phyloP scores from a whole-genome alignment of 2,797 vertebrate genomes.

The Avahi laniger region DNA sequence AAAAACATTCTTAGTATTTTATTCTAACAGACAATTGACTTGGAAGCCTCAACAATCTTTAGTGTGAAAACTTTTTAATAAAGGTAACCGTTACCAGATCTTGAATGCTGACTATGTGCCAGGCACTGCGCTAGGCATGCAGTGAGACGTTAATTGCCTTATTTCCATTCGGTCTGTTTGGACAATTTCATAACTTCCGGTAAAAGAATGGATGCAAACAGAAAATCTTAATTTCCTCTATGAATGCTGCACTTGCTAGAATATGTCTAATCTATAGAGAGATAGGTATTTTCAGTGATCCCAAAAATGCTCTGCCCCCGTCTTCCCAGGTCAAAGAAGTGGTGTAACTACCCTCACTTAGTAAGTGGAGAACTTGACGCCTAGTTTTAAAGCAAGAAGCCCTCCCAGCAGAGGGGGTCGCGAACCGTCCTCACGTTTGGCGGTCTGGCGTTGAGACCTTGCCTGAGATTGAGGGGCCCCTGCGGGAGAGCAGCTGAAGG shows the following conservation, averaged over 20 bases:
- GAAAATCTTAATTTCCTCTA: background rate
- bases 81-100: background rate
- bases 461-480: background rate
- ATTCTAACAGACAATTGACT: background rate
- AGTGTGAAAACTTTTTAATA: background rate
- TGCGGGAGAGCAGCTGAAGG: background rate
- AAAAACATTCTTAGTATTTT: background rate
- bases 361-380: background rate
- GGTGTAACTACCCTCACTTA: accelerated
- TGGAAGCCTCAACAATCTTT: background rate
- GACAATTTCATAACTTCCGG: background rate
- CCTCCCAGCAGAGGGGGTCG: background rate
- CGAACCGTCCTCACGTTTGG: background rate
- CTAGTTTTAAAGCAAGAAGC: too few relatives aligned
- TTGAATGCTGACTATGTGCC: accelerated
- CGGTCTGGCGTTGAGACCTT: background rate
- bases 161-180: accelerated
- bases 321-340: background rate
- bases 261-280: background rate
- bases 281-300: background rate
- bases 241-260: background rate
- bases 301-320: background rate
- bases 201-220: background rate
- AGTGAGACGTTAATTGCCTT: too few relatives aligned
- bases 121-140: accelerated